A percentile compares a stretch with the other conserved stretches of the same genome.
Conservation (phyloP, 2,113 vertebrate genomes). For the Arvicanthis niloticus region DNA sequence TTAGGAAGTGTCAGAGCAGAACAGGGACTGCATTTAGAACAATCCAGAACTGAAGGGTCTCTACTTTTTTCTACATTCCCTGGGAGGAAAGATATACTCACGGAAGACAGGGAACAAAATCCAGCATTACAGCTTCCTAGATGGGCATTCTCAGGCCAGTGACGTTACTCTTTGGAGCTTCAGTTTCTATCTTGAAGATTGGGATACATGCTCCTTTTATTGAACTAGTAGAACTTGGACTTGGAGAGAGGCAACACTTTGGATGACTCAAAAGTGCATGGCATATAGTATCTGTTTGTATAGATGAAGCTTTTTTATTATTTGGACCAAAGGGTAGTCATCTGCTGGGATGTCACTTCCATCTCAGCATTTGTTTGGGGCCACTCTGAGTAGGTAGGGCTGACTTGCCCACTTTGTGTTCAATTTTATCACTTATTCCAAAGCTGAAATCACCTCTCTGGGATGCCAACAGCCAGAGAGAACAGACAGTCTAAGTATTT, state of each 20-base stretch:
- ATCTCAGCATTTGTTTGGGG: not conserved
- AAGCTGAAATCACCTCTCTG: not conserved
- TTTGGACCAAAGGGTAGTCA: not conserved
- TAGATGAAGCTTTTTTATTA: rapidly evolving
- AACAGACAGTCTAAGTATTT: not conserved
- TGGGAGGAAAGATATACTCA: not conserved
- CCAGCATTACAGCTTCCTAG: not conserved
- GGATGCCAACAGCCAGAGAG: not conserved
- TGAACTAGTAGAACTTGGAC: not conserved
- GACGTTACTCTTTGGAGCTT: not conserved
- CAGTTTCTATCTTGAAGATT: not conserved
- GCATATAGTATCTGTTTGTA: too few species aligned
- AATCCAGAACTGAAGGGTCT: not conserved
- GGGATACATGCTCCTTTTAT: not conserved
- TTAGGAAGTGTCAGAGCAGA: not conserved
- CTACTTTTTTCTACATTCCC: rapidly evolving
- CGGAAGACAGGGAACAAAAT: not conserved
- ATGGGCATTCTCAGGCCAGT: not conserved
- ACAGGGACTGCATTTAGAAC: rapidly evolving
- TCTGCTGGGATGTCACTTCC: not conserved
- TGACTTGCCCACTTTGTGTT: not conserved
- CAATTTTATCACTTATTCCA: not conserved
- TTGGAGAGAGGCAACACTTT: rapidly evolving
- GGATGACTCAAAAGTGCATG: not conserved
- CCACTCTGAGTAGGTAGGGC: too few species aligned